Evolutionary conservation across 1,140 invertebrate species (phyloP).

Genomic region (Leptinotarsa undecemlineata): DNA sequence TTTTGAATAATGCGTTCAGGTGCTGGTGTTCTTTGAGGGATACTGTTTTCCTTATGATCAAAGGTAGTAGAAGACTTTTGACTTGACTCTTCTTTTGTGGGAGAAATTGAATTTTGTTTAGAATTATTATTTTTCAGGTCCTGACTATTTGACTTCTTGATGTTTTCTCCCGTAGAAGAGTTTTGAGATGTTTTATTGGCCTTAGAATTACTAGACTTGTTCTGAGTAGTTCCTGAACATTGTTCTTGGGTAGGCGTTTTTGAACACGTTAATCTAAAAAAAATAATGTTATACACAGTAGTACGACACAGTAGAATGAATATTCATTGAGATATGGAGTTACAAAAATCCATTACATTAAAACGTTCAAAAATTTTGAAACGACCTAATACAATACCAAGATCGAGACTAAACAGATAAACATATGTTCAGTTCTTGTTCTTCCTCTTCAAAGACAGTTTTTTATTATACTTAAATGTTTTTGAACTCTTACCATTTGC

Average conservation of each 20-base stretch:
- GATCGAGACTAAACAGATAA: too few relatives aligned
- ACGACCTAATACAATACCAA: too few relatives aligned
- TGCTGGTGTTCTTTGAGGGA: not conserved
- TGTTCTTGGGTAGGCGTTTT: not conserved
- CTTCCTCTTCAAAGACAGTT: too few relatives aligned
- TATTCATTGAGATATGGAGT: too few relatives aligned
- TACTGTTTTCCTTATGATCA: not conserved
- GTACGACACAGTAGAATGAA: too few relatives aligned
- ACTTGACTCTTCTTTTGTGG: not conserved
- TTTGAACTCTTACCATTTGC: too few relatives aligned
- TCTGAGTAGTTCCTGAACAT: not conserved
- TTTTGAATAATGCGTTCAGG: not conserved
- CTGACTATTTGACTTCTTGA: slow-evolving; percentile 24
- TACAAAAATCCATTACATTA: too few relatives aligned
- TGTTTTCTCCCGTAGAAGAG: slow-evolving; percentile 3
- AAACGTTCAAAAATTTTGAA: too few relatives aligned
- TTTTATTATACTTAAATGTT: too few relatives aligned
- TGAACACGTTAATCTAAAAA: not conserved
- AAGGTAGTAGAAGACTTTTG: not conserved
- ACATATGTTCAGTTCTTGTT: too few relatives aligned
- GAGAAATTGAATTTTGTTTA: slow-evolving; percentile 16
- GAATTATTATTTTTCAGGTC: slow-evolving; percentile 31
- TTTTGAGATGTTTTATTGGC: slow-evolving; percentile 23
- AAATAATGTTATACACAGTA: too few relatives aligned
- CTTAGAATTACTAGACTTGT: slow-evolving; percentile 12